A percentile compares a stretch with the other conserved stretches of the same genome.
phyloP scores from a whole-genome alignment of 92 coral and sea anemone species.

The Hydrozoanthus gracilis region DNA sequence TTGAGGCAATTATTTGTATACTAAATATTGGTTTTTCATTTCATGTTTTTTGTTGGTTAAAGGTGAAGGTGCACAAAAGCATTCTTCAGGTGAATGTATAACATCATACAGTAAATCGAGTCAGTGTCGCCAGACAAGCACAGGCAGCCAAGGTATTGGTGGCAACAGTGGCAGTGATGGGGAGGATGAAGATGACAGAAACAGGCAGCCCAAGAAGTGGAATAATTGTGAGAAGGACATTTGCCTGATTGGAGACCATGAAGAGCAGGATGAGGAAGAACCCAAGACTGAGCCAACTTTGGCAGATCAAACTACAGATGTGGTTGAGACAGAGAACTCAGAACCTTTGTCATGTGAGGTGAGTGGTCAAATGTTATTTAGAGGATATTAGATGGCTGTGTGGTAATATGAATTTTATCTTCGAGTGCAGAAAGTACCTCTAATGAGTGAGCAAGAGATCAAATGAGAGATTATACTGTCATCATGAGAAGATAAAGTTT shows the following conservation, averaged over 20 bases:
- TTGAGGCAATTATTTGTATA: no score
- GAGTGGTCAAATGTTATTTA: background rate
- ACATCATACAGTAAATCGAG: background rate
- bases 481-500: no score
- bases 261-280: background rate
- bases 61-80: background rate
- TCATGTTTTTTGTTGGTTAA: background rate
- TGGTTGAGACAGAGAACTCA: background rate
- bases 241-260: background rate
- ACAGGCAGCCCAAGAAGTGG: constrained; percentile 39
- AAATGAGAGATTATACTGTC: no score
- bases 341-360: background rate
- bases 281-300: background rate
- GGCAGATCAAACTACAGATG: background rate
- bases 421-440: no score
- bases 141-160: constrained; percentile 20
- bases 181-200: constrained; percentile 28
- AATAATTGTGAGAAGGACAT: constrained; percentile 29
- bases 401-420: no score
- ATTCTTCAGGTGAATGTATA: background rate
- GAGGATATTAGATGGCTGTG: no score
- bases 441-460: background rate
- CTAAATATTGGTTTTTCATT: background rate
- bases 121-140: background rate
- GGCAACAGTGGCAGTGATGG: constrained; percentile 34